Conservation (phyloP, 1,140 invertebrate species). For the Manduca sexta region DNA sequence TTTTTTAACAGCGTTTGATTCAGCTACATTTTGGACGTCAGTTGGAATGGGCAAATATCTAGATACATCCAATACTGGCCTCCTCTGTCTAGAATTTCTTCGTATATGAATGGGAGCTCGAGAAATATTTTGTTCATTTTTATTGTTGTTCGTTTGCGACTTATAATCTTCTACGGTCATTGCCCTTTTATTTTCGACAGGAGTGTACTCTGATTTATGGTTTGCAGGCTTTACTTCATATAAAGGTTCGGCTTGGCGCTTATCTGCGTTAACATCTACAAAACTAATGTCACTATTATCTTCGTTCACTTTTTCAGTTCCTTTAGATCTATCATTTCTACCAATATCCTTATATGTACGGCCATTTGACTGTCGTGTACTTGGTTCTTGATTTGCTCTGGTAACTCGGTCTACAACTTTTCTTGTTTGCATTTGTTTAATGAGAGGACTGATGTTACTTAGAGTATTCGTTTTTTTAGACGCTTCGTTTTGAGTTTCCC, state of each 20-base stretch:
- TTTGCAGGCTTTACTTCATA: conserved; percentile 53
- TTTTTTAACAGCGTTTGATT: conserved; percentile 38
- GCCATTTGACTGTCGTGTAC: conserved; percentile 30
- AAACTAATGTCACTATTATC: conserved; percentile 30
- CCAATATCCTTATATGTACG: conserved; percentile 59
- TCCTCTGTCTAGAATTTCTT: conserved; percentile 13
- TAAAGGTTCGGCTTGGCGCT: conserved; percentile 52
- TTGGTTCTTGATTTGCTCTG: conserved; percentile 36
- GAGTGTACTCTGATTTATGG: conserved; percentile 55
- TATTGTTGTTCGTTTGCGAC: conserved; percentile 21
- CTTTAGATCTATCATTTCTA: conserved; percentile 42
- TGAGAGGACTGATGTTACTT: conserved; percentile 60
- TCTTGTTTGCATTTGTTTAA: conserved; percentile 59
- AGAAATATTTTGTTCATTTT: conserved; percentile 8
- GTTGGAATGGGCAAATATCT: conserved; percentile 37
- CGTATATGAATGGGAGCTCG: conserved; percentile 4
- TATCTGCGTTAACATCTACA: conserved; percentile 47
- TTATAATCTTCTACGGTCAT: conserved; percentile 51
- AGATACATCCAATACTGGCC: conserved; percentile 38
- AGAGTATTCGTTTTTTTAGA: conserved; percentile 57
- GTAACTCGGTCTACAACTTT: conserved; percentile 48
- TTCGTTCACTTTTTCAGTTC: conserved; percentile 15
- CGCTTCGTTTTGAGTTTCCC: conserved; percentile 50
- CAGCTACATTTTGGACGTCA: conserved; percentile 33
- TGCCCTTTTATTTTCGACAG: conserved; percentile 49